Base-by-base conservation (phyloP, 2,797 vertebrate species). In the Acrossocheilus wenchowensis region DNA sequence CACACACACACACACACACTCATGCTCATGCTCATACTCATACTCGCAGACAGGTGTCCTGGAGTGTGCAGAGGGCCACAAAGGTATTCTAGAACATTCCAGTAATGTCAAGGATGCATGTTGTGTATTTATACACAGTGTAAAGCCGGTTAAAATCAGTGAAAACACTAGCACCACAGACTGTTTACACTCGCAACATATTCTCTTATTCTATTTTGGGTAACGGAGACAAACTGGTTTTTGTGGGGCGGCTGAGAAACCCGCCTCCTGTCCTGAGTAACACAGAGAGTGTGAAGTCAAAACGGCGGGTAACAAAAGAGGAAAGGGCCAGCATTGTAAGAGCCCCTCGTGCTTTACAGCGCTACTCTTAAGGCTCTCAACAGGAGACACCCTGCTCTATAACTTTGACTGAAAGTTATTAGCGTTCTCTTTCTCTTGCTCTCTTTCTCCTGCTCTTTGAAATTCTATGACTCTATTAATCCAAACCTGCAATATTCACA, bases 381-480 rank as follows among this genome's bases (percentile, higher is more conserved):
- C 90, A 85, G 93, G 94, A 94, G 92, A 92, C 93, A 93, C 95
- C 95, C 94, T 89, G 93, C 90, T 93, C 93, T 94, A 94, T 94
- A 95, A 95, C 93, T 93, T 92, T 88, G 93, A 93, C 86, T 94
- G 90, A 93, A 93, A 93, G 93, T 96, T 96, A 95, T 87, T 69
- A 85, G 64, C 85, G 83, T 45, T 84, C 78, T 83, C 69, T 50
- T 94, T 95, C 93, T 94, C 93, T 71, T 74, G 52, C 94, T 95
- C 94, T 93, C 93, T 92, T 91, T 94, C 92, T 91, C 89, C 90
- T 92, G 92, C 93, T 94, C 93, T 95, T 94, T 95, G 94, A 96
- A 96, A 97, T 96, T 96, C 95, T 95, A 96, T 93, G 95, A 96
- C 96, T 96, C 96, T 95, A 98, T 98, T 97, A 98, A 97, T 96